Evolutionary conservation across 2,888 invertebrate species (phyloP), one percentile per base, ranked within the genome.

Genomic region (Brachynemurus nebulosus): DNA sequence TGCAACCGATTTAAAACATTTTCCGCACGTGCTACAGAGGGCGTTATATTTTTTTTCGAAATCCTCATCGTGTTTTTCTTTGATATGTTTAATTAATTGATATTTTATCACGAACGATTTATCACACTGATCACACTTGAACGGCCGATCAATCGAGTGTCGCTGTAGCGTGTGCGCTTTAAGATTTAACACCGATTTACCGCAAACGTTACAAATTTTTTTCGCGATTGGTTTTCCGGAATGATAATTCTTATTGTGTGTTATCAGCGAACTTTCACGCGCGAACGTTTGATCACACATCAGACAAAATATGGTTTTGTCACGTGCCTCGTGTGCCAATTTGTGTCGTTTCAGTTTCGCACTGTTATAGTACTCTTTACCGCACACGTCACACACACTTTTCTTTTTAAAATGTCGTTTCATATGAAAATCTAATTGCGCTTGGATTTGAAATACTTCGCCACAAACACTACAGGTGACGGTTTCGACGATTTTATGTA

Each of bases 401-500:
- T 30, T 30, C 30, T 30, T 30, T 30, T 30, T 30, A 30, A 30
- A 30, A n/a, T 30, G 30, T 12, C 30, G 30, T 30, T 30, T 30
- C 30, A 30, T 30, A 30, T 30, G 30, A n/a, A 30, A 30, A 30
- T 30, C 30, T 30, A 30, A 30, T 30, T 30, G 30, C 4, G 30
- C 30, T 30, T 30, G 30, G n/a, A 30, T 30, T 30, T n/a, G 7
- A 6, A 30, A 30, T 11, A 11, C 30, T 30, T 30, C 30, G n/a
- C 14, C 14, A 14, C 30, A 30, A 11, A 30, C 30, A 12, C 14
- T 30, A 30, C 30, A 30, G 4, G n/a, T n/a, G 14, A 30, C 30
- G n/a, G n/a, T 4, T 30, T 30, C 30, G n/a, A 4, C 14, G n/a
- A 6, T n/a, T 2, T 30, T 30, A 11, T 30, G 30, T 4, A 30